These are phyloP conservation scores for Phoebastria nigripes DNA, from an alignment of 2,797 vertebrate genomes.

Conservation along the genomic window DNA sequence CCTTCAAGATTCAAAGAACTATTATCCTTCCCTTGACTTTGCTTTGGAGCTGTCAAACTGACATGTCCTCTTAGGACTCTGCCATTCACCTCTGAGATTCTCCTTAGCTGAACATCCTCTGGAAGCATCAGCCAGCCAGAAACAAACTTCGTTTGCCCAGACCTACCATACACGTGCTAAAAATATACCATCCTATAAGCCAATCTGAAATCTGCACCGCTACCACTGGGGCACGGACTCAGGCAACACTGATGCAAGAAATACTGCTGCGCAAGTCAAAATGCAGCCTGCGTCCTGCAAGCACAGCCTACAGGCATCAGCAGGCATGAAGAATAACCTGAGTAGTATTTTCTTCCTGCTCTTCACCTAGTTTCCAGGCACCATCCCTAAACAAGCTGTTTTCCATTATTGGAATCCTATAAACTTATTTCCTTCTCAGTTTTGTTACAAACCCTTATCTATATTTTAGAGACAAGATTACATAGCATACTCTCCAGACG, in stretches of 20 bases:
- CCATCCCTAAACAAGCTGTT: not conserved
- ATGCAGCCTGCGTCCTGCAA: not conserved
- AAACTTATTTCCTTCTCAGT: not conserved
- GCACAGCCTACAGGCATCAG: not conserved
- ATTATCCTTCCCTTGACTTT: not conserved
- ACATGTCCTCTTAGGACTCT: not conserved
- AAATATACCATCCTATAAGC: not conserved
- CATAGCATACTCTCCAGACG: not conserved
- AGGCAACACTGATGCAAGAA: not conserved
- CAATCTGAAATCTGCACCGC: not conserved
- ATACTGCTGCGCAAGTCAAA: not conserved
- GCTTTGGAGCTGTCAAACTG: not conserved
- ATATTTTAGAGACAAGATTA: not conserved
- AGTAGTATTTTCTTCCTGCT: not conserved
- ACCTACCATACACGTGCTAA: not conserved
- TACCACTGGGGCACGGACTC: not conserved
- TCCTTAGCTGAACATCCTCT: not conserved
- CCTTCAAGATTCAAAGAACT: not conserved
- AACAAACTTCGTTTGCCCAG: not conserved
- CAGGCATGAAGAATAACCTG: not conserved
- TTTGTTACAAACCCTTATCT: not conserved
- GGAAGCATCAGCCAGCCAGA: not conserved
- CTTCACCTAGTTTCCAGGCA: not conserved
- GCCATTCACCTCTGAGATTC: not conserved
- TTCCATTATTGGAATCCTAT: not conserved